A percentile compares a stretch with the other conserved stretches of the same genome.
phyloP scores from a whole-genome alignment of 2,797 vertebrate species.

The Gallinago solitaria region DNA sequence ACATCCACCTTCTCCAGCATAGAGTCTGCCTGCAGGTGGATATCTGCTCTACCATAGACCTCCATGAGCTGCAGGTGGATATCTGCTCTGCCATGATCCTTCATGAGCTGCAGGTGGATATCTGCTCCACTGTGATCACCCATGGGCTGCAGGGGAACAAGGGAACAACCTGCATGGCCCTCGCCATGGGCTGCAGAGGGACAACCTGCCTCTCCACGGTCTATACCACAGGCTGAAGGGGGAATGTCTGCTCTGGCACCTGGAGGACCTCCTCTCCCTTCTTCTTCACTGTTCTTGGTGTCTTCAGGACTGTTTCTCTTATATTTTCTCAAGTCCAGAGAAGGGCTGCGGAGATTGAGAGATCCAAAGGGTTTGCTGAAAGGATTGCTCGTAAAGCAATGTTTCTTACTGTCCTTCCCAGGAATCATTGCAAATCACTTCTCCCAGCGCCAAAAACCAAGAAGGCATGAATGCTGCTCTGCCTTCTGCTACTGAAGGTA shows the following conservation, averaged over 20 bases:
- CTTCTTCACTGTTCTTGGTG: background rate
- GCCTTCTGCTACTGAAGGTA: background rate
- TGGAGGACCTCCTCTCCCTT: background rate
- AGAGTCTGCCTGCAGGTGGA: background rate
- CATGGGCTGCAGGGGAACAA: background rate
- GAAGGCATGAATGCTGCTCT: background rate
- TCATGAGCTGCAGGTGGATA: no score
- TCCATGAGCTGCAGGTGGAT: no score
- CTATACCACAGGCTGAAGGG: no score
- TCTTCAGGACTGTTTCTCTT: background rate
- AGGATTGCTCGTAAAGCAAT: background rate
- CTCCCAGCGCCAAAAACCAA: background rate
- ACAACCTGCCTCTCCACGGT: no score
- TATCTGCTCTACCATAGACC: background rate
- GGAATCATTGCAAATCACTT: background rate
- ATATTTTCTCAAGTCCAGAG: background rate
- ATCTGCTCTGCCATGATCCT: no score
- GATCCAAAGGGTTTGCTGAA: background rate
- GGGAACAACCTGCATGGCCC: background rate
- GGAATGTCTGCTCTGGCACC: fast-evolving
- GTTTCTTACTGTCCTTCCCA: background rate
- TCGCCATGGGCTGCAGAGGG: background rate
- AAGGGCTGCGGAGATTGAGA: background rate
- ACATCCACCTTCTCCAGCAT: background rate
- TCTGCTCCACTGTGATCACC: background rate